Conservation (phyloP, 2,797 vertebrate species). For the Scolopax rusticola region DNA sequence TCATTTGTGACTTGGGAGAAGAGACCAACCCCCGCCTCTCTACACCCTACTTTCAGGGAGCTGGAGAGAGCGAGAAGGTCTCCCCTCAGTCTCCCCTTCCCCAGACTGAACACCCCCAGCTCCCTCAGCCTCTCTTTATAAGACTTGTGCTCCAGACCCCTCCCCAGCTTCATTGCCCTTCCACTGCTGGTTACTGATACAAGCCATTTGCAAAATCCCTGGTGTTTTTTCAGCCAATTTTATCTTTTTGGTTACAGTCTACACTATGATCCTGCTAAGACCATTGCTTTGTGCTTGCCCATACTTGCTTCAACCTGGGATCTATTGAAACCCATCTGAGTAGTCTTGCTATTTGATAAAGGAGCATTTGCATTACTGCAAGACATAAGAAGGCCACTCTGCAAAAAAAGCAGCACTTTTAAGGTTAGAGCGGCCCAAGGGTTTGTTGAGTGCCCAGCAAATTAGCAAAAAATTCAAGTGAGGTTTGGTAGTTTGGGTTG, state of each 20-base stretch:
- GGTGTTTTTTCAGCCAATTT: background rate
- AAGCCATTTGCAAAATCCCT: background rate
- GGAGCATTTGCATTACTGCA: background rate
- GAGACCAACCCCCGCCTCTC: no score
- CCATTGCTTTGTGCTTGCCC: background rate
- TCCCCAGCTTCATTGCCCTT: no score
- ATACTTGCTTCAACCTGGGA: background rate
- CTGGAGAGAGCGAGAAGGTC: no score
- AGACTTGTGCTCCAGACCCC: no score
- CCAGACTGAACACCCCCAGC: no score
- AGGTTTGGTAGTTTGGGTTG: background rate
- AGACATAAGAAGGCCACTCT: background rate
- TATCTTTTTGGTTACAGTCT: background rate
- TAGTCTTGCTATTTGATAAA: background rate
- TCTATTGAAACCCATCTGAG: background rate
- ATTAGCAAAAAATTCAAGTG: background rate
- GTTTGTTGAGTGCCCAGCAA: background rate
- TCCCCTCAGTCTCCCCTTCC: no score
- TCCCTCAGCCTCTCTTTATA: no score
- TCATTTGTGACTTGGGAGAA: no score
- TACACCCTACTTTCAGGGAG: no score
- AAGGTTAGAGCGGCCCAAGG: background rate
- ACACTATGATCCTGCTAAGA: no score
- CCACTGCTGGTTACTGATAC: background rate
- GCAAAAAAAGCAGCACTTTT: background rate